Evolutionary conservation across 2,113 vertebrate genomes (phyloP), one percentile per base, ranked within the genome.

Genomic region (Atractosteus spatula): DNA sequence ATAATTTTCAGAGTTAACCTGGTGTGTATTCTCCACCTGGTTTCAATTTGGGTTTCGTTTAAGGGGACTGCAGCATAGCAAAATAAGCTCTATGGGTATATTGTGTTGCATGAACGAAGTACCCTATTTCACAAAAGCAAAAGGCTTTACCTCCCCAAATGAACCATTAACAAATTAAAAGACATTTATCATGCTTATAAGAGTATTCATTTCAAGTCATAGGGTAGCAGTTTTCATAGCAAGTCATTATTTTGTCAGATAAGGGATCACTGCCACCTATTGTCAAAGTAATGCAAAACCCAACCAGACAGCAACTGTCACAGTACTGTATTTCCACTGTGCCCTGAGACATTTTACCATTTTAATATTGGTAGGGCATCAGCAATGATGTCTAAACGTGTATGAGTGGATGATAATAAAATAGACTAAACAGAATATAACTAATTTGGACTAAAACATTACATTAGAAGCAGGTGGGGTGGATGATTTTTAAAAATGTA

Each of bases 191-290:
- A 73, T 76, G 77, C 69, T 76, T 74, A 29, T 68, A 74, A 76
- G 73, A 72, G 51, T 70, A 71, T 73, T 73, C 72, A 77, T 79
- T 79, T 73, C 80, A 72, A 72, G 74, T 79, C 71, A 71, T 45
- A 61, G 70, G 73, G 57, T 70, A 66, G 62, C 7, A 41, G 57
- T 51, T 69, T 47, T 7, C 7, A 12, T 59, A 11, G 3, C n/a
- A 12, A 59, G 4, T 59, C 56, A 45, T 8, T 16, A 76, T 74
- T 71, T 14, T 67, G 75, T 82, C 77, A 74, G 76, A 81, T 80
- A 88, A 82, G 81, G 75, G 77, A 71, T 84, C 78, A 89, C 82
- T 88, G 85, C 85, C 85, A 86, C 78, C 86, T 87, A 80, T 87
- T 80, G 87, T 85, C 79, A 78, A 78, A 67, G 77, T 70, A 54